phyloP scores from a whole-genome alignment of 2,797 vertebrate species.

The Bradypodion ventrale region DNA sequence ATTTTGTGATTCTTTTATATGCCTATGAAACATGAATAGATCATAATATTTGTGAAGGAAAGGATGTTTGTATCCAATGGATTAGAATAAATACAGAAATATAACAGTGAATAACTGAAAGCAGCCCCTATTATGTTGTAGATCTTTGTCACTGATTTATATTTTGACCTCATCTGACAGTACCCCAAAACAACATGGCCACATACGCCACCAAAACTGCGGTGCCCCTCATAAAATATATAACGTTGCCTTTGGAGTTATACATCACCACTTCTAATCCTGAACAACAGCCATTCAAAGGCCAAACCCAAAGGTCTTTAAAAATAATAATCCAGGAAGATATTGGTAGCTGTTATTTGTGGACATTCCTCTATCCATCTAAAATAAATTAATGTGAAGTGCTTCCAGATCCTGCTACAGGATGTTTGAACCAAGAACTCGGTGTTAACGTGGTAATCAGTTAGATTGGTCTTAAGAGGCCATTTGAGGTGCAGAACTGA shows the following conservation, averaged over 20 bases:
- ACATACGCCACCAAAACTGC: neutral
- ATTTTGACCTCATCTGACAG: too few relatives aligned
- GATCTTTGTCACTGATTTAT: too few relatives aligned
- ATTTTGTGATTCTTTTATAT: neutral
- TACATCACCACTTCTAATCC: neutral
- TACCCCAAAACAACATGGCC: neutral
- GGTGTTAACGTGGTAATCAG: neutral
- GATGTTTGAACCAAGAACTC: neutral
- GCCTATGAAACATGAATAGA: too few relatives aligned
- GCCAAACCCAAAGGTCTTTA: neutral
- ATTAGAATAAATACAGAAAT: constrained; percentile 6
- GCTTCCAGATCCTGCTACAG: neutral
- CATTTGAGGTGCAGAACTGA: neutral
- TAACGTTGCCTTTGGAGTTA: neutral
- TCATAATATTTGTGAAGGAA: neutral
- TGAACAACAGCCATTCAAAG: neutral
- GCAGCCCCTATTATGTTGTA: neutral
- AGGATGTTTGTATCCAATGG: neutral
- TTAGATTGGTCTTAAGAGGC: neutral
- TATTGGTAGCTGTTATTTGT: neutral
- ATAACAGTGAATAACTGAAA: neutral
- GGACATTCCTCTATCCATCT: too few relatives aligned
- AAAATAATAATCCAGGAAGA: neutral
- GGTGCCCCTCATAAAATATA: neutral
- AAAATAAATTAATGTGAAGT: neutral